Base-by-base conservation (phyloP, 2,797 vertebrate species). In the Rhadinocentrus ornatus region DNA sequence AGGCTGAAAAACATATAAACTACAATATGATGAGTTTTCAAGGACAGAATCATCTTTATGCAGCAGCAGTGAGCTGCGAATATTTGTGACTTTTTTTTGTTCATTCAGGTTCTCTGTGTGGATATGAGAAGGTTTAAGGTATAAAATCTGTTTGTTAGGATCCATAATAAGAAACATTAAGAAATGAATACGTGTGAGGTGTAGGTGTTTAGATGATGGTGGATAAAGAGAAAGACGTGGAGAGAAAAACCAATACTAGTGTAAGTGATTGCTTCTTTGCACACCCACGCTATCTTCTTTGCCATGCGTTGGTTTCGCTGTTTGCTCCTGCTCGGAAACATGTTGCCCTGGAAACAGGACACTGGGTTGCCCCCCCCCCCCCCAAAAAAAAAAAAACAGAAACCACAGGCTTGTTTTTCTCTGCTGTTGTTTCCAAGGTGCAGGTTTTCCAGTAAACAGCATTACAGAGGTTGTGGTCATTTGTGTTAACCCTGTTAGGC, bases 301-400 rank as follows among this genome's bases (percentile, higher is more conserved):
- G 27, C 27, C 27, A 29, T 29, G 32, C 44, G 67, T 31, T 58
- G 48, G 62, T 50, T 27, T 84, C 73, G 84, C 66, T 7, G 24
- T 58, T 77, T 58, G 63, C 80, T 75, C 22, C 66, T 60, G 53
- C 66, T 71, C 39, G 18, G 58, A 75, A 73, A 69, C 52, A 66
- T 2, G 89, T 90, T 88, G 27, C 89, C 66, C 18, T 90, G 87
- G 89, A 83, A 88, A 90, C 84, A 10, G 61, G 72, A 77, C 67
- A 46, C 16, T 7, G 41, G 6, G 18, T 46, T 46, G 7, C 27
- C 27, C 27, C 2, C 27, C 27, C 27, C 27, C 27, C 27, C 4
- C 4, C 27, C 27, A 29, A 29, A n/a, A n/a, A n/a, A n/a, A n/a
- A n/a, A n/a, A n/a, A n/a, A n/a, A n/a, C 27, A 29, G 27, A 29